Evolutionary conservation across 2,113 vertebrate species (phyloP).

Genomic region (Andinoacara biseriatus): DNA sequence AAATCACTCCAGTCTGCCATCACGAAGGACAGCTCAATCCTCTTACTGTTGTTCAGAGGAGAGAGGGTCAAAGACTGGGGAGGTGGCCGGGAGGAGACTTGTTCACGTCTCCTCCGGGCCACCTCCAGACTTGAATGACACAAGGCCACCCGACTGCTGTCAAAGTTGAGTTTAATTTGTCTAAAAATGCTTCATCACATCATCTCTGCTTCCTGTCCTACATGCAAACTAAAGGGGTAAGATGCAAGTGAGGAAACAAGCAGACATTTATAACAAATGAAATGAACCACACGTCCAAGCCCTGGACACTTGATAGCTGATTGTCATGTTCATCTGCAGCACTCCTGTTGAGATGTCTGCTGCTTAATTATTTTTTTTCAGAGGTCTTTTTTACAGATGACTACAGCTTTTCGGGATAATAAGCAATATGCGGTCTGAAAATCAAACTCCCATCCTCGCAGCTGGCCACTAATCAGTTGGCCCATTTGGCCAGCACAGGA

Average conservation of each 20-base stretch:
- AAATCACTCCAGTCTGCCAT: conserved; percentile 1
- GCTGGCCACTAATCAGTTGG: conserved; percentile 30
- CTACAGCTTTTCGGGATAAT: background rate
- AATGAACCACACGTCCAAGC: background rate
- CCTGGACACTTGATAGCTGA: background rate
- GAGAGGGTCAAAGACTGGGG: conserved; percentile 1
- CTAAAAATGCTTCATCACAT: background rate
- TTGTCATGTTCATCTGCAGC: background rate
- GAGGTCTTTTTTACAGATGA: background rate
- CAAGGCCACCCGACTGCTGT: background rate
- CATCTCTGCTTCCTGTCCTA: background rate
- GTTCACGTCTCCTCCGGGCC: background rate
- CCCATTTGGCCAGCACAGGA: conserved; percentile 28
- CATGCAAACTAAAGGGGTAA: background rate
- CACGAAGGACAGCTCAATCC: background rate
- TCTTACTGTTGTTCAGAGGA: conserved; percentile 6
- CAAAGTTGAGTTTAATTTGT: background rate
- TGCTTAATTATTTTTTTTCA: background rate
- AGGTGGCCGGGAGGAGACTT: background rate
- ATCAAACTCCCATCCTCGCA: conserved; percentile 40
- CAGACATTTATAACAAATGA: background rate
- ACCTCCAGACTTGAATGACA: accelerated
- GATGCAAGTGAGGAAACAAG: background rate
- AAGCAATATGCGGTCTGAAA: background rate
- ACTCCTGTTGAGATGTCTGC: background rate